A percentile compares a stretch with the other conserved stretches of the same genome.
These are phyloP conservation scores for Engystomops pustulosus DNA, from an alignment of 2,113 vertebrate species.

Conservation along the genomic window DNA sequence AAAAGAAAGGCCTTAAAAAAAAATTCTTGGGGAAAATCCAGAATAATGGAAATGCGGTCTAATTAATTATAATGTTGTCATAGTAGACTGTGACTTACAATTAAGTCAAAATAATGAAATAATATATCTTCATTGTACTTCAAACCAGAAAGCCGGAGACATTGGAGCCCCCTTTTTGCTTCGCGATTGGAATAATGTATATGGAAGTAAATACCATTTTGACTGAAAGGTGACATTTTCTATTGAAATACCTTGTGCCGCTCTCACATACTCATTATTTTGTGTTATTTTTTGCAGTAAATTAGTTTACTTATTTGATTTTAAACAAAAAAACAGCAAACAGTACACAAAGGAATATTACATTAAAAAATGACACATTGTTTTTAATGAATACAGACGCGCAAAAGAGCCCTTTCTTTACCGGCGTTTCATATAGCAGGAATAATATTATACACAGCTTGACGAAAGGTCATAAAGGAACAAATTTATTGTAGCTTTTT, in stretches of 20 bases:
- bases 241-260: neutral
- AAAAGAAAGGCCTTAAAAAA: constrained; percentile 5
- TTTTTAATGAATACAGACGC: constrained; percentile 61
- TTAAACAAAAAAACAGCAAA: neutral
- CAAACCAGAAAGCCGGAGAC: constrained; percentile 8
- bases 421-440: constrained; percentile 68
- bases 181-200: constrained; percentile 11
- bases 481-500: constrained; percentile 64
- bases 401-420: constrained; percentile 64
- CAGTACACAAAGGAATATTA: constrained; percentile 47
- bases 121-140: neutral
- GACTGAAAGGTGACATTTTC: constrained; percentile 1
- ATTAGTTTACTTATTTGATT: constrained; percentile 22
- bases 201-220: constrained; percentile 33
- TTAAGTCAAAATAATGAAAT: neutral
- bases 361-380: constrained; percentile 46
- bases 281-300: constrained; percentile 18
- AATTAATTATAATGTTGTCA: constrained; percentile 34
- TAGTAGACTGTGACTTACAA: constrained; percentile 31
- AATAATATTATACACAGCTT: constrained; percentile 68
- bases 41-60: constrained; percentile 9
- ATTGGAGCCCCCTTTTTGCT: neutral
- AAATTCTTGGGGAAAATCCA: neutral
- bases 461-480: constrained; percentile 65
- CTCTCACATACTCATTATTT: constrained; percentile 15